Evolutionary conservation across 2,113 vertebrate species (phyloP).

Genomic region (Pomatorhinus ruficollis): DNA sequence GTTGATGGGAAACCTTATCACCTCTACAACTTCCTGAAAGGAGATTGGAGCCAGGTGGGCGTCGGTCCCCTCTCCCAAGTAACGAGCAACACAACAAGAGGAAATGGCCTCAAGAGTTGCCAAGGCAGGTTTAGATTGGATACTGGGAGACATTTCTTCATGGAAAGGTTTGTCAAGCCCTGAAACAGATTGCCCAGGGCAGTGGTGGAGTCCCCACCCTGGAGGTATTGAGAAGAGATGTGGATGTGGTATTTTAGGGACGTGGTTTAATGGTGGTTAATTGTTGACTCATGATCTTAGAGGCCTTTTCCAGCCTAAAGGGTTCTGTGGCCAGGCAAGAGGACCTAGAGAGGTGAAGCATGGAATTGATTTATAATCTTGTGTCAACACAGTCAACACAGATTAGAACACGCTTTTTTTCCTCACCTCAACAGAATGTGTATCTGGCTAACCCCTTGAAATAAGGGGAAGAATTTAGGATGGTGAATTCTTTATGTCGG

Average conservation of each 20-base stretch:
- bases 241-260: background rate
- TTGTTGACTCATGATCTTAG: background rate
- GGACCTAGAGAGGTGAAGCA: background rate
- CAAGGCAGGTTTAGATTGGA: background rate
- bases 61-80: background rate
- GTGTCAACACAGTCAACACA: background rate
- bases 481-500: background rate
- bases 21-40: background rate
- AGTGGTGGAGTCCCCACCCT: background rate
- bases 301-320: background rate
- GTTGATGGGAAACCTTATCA: background rate
- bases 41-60: background rate
- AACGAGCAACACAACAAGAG: background rate
- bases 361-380: background rate
- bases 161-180: background rate
- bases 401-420: background rate
- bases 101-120: background rate
- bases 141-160: background rate
- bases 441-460: background rate
- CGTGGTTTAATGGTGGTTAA: background rate
- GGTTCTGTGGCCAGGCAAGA: background rate
- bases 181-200: background rate
- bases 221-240: background rate
- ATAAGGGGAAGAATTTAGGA: background rate
- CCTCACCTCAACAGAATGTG: background rate